These are phyloP conservation scores for Echeneis naucrates DNA, from an alignment of 2,797 vertebrate genomes.

Conservation along the genomic window DNA sequence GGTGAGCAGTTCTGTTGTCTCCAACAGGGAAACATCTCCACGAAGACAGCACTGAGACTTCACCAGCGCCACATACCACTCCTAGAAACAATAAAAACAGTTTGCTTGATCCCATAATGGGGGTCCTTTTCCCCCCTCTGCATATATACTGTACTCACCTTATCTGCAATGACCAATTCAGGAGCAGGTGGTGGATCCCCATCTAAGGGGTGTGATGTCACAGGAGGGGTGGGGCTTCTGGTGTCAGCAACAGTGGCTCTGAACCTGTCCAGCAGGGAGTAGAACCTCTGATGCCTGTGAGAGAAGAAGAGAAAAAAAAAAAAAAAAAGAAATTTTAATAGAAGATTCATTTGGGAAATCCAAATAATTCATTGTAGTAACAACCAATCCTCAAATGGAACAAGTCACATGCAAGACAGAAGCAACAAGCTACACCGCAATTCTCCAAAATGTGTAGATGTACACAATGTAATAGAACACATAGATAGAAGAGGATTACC, in stretches of 20 bases:
- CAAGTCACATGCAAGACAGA: background rate
- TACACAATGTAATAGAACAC: no score
- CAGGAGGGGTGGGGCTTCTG: conserved; percentile 86
- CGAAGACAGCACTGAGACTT: conserved; percentile 91
- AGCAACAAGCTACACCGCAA: background rate
- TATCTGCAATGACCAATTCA: conserved; percentile 89
- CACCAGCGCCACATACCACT: conserved; percentile 94
- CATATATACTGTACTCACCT: no score
- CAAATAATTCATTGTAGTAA: no score
- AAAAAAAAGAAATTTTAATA: background rate
- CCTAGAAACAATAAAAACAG: conserved; percentile 76
- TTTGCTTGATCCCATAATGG: background rate
- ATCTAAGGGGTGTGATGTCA: conserved; percentile 94
- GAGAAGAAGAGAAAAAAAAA: background rate
- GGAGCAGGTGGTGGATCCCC: conserved; percentile 89
- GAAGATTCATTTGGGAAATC: background rate
- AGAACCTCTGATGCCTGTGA: conserved; percentile 96
- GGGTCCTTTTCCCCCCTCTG: no score
- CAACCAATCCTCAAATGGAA: background rate
- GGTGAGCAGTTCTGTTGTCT: conserved; percentile 95
- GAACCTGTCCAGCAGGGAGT: conserved; percentile 98
- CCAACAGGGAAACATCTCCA: conserved; percentile 90
- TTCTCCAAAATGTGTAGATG: background rate
- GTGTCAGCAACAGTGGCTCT: conserved; percentile 90
- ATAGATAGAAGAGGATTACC: conserved; percentile 82